Evolutionary conservation across 2,888 invertebrate genomes (phyloP), one percentile per base, ranked within the genome.

Genomic region (Melolontha melolontha): DNA sequence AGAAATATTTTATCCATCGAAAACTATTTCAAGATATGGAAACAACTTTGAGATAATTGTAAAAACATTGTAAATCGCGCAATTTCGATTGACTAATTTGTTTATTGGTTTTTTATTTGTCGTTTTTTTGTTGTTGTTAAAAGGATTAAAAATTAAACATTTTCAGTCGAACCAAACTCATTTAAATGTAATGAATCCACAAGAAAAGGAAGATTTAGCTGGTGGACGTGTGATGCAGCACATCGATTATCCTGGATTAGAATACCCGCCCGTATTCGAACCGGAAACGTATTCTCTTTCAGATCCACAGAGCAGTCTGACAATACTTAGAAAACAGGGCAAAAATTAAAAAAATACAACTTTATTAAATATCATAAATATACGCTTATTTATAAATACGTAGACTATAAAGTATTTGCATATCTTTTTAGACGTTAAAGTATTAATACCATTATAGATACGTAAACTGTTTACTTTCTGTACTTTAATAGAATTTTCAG

Each of bases 241-340:
- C 11, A 82, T 88, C 4, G 90, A 91, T 76, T 94, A 93, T 84
- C 92, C 93, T 66, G 92, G 92, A 78, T 87, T 94, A 83, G 91
- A 92, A 83, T 94, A 93, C 81, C 94, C 94, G 52, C 94, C 94
- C 54, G 91, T 93, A 40, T 94, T 94, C 84, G 92, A 93, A 82
- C 89, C 94, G 0, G 94, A 93, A 84, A 92, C 91, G 0, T 94
- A 94, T 84, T 91, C 92, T 59, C 86, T 94, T 67, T 87, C 86
- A 7, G 85, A 87, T 78, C 88, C 84, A 62, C 83, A 81, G 75
- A 82, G 81, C 77, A 84, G 80, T 75, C 72, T 83, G 50, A 79
- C 79, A 54, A 73, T 82, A 54, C 76, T 82, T 67, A 74, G 81
- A 64, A 82, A 79, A 70, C 79, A 79, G 71, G 77, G 76, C 39